Base-by-base conservation (phyloP, 2,797 vertebrate species). In the Gila robusta region DNA sequence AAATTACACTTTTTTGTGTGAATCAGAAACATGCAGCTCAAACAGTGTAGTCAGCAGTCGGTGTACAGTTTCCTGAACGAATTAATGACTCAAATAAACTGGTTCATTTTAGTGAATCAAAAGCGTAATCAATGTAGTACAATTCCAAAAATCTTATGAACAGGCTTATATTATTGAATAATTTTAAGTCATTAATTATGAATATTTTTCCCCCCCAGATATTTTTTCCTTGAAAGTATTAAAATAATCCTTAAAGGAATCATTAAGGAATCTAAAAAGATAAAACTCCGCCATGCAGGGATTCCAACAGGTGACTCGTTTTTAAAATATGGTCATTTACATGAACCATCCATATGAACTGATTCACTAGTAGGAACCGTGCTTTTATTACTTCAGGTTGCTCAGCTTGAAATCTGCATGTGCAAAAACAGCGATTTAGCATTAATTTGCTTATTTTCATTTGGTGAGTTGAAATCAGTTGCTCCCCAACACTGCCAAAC, bases 401-500 rank as follows among this genome's bases (percentile, higher is more conserved):
- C 72, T 35, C 32, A 56, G 21, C n/a, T 39, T 41, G 39, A 64
- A 79, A 41, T n/a, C 37, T 44, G 37, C 37, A 64, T 19, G 37
- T 3, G 17, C 23, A 59, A 79, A 67, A 62, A 41, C 35, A 41
- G 52, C 4, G 9, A 62, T 41, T 79, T 41, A 66, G 3, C 41
- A 54, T 44, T 19, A 2, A 59, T 78, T 37, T 4, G 11, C 69
- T 82, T 62, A 6, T 62, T 62, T 62, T 32, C 8, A 23, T 44
- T 44, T 59, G 19, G 2, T n/a, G 12, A 74, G n/a, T 47, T 32
- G 32, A 17, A 66, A 26, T 28, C 9, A 72, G 28, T 23, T 72
- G 52, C 41, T 72, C 16, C 66, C 28, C 16, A 71, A 72, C 62
- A 77, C 73, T 41, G 26, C 54, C 62, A 77, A 83, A 85, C 59